Percentiles rank a stretch among this genome's conserved stretches.
phyloP scores from a whole-genome alignment of 2,797 vertebrate species.

The Chelmon rostratus region DNA sequence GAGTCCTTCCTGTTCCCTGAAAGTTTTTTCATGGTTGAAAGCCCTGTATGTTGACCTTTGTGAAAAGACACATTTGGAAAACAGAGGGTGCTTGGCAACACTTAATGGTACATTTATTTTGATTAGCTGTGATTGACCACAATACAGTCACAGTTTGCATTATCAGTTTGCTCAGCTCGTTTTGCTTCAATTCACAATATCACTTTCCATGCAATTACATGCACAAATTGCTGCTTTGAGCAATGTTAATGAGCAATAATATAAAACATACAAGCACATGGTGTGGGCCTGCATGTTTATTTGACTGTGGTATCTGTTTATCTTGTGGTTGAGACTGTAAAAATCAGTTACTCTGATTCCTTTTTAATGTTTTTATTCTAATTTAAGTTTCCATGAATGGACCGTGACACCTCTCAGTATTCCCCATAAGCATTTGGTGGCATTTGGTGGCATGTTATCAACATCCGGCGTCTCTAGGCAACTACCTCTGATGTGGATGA shows the following conservation, averaged over 20 bases:
- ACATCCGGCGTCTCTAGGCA: too few relatives aligned
- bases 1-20: not conserved
- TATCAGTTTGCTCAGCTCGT: constrained; percentile 1
- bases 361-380: not conserved
- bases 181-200: not conserved
- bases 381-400: not conserved
- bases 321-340: not conserved
- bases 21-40: not conserved
- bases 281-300: not conserved
- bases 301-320: not conserved
- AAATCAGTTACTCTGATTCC: not conserved
- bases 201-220: not conserved
- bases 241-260: not conserved
- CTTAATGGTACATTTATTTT: not conserved
- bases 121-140: not conserved
- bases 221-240: not conserved
- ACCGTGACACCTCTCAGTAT: not conserved
- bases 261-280: constrained; percentile 2
- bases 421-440: too few relatives aligned
- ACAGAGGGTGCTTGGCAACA: not conserved
- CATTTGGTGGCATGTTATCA: too few relatives aligned
- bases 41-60: not conserved
- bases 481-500: too few relatives aligned
- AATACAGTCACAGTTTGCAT: not conserved
- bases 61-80: not conserved